Conservation (phyloP, 2,113 vertebrate species). For the Agapornis roseicollis region DNA sequence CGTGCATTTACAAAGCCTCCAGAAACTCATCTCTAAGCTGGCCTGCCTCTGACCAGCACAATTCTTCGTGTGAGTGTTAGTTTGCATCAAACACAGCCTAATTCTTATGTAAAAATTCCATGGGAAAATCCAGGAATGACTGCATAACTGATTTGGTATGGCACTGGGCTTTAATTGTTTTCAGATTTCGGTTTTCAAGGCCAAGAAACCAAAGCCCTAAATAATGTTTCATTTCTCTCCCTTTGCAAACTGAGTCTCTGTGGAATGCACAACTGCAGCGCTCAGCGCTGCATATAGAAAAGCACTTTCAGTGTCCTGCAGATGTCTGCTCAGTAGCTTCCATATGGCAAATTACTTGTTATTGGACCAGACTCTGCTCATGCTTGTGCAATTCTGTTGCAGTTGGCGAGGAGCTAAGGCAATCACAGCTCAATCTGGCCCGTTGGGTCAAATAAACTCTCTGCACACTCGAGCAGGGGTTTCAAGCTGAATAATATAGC, state of each 20-base stretch:
- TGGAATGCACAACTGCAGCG: slow-evolving; percentile 60
- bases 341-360: slow-evolving; percentile 70
- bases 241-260: slow-evolving; percentile 39
- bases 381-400: slow-evolving; percentile 62
- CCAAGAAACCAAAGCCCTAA: slow-evolving; percentile 68
- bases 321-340: slow-evolving; percentile 71
- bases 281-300: slow-evolving; percentile 34
- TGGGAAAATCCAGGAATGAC: slow-evolving; percentile 74
- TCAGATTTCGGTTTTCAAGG: slow-evolving; percentile 65
- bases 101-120: slow-evolving; percentile 74
- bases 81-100: slow-evolving; percentile 22
- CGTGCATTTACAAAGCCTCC: neutral
- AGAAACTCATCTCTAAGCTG: neutral
- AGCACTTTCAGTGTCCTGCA: slow-evolving; percentile 67
- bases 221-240: slow-evolving; percentile 53
- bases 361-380: slow-evolving; percentile 53
- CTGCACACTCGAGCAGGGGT: neutral
- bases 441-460: slow-evolving; percentile 51
- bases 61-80: slow-evolving; percentile 38
- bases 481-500: slow-evolving; percentile 34
- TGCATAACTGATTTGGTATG: slow-evolving; percentile 73
- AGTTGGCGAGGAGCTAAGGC: slow-evolving; percentile 45
- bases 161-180: slow-evolving; percentile 73
- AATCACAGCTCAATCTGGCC: slow-evolving; percentile 37
- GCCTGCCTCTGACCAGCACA: slow-evolving; percentile 14